Base-by-base conservation (phyloP, 1,140 invertebrate species). In the Leptinotarsa texana region DNA sequence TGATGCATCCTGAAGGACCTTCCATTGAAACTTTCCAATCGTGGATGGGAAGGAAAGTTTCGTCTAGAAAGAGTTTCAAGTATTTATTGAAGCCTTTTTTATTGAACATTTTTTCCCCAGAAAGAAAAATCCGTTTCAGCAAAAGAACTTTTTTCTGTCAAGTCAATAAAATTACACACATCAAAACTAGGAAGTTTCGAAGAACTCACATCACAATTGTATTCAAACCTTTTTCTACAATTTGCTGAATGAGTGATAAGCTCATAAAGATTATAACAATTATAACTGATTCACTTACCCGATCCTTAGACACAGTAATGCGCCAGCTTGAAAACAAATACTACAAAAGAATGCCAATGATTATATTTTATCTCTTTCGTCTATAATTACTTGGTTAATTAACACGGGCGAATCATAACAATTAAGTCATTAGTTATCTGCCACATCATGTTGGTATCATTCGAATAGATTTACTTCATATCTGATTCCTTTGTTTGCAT, bases 371-470 rank as follows among this genome's bases (percentile, higher is more conserved):
- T 57, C 51, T 57, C 51, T 57, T 57, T 57, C 51, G n/a, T 57
- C 13, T 18, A n/a, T 57, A 57, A n/a, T 57, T 57, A 18, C 51
- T 57, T 18, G n/a, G 51, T 17, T 57, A 57, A 57, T 57, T 57
- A 57, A 57, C 51, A 57, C 51, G n/a, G n/a, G 5, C 15, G 51
- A 57, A 57, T 57, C 51, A 57, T 57, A 57, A 57, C 51, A 57
- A 57, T 57, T 57, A 57, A 57, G 51, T n/a, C 51, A 57, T 57
- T 57, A 57, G 51, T 57, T 57, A 57, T 57, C 51, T 57, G 15
- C 51, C 5, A 57, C 51, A 57, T 57, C 51, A 57, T 5, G 15
- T 57, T 2, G 15, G 51, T 57, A 57, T 57, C 51, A 57, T 57
- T 57, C 17, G n/a, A 8, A 17, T 18, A 57, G 51, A 57, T 57